Evolutionary conservation across 2,113 vertebrate genomes (phyloP), one percentile per base, ranked within the genome.

Genomic region (Hystrix brachyura): DNA sequence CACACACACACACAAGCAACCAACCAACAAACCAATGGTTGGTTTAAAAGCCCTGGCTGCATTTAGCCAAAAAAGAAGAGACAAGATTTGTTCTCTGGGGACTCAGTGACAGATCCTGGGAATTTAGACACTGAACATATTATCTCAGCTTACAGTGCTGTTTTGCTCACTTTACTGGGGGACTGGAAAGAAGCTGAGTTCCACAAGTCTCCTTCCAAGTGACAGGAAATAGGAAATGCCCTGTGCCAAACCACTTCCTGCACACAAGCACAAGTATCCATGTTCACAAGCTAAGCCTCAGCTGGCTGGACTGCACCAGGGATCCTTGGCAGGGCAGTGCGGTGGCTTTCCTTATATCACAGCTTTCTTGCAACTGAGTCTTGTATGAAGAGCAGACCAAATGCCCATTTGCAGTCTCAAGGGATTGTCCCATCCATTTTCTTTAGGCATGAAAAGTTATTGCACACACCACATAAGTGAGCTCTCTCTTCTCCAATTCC

Each of bases 271-370:
- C 25, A 29, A 60, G 38, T 1, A 43, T 4, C 27, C n/a, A 17
- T 0, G 32, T 10, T n/a, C 2, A 57, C 74, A 69, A 34, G n/a
- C 4, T 4, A 4, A 4, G 11, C 15, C 19, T 2, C 5, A 10
- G 43, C 18, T 2, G 7, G 55, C 69, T 0, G 1, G 21, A 27
- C 10, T 1, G 80, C 29, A 2, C 19, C 53, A 55, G 60, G 29
- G 72, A 15, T 17, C 51, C 18, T 57, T 15, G 7, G 71, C 38
- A 21, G 32, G 57, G 34, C 27, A 11, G 34, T 21, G 27, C 0
- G 5, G 65, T 0, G 9, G 64, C 38, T 38, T 29, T 88, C 57
- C 51, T 71, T 10, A 18, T 0, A 7, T 7, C 23, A 62, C 53
- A 32, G 25, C 74, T 78, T 46, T 38, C 43, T 15, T 53, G 13